Evolutionary conservation across 2,888 invertebrate genomes (phyloP), one percentile per base, ranked within the genome.

Genomic region (Stenichneumon culpator): DNA sequence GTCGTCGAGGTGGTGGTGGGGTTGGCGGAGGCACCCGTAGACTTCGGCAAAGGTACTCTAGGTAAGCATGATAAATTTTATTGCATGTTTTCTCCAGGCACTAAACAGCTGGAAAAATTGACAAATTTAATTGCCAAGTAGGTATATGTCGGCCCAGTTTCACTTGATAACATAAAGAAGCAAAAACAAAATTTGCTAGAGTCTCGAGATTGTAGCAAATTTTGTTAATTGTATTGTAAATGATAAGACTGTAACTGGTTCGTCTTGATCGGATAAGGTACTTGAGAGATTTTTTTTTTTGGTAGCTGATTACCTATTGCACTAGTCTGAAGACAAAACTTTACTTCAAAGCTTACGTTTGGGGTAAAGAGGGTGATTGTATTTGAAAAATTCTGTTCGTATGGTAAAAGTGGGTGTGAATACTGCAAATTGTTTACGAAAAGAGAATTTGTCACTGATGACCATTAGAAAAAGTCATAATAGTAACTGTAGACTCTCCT

Each of bases 1-100:
- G 97, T 73, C 95, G 97, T 75, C 96, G 96, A 89, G 97, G 96
- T 79, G 96, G 96, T 87, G 96, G 96, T 75, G 90, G 92, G 19
- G 89, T 89, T 14, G 63, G 74, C 3, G 57, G 57, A 2, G 57
- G 57, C 9, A 25, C 11, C 25, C 92, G 93, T 22, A 91, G 93
- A 83, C 91, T 90, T 52, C 92, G 91, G 73, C 91, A 92, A 79
- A 88, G 92, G 86, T 93, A 93, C 79, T 93, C 93, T 78, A 93
- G 93, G 93, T 93, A 90, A 90, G 90, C 73, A 22, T 50, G 32
- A 72, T 3, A 47, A 63, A 22, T 73, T 63, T 52, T 47, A 16
- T 73, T 0, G 32, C 25, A 68, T 16, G 25, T 14, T 68, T 47
- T 54, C 91, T 90, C 86, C 89, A 89, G 89, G 86, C 86, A 83